Conservation (phyloP, 2,888 invertebrate species). For the Calephelis perditalis region DNA sequence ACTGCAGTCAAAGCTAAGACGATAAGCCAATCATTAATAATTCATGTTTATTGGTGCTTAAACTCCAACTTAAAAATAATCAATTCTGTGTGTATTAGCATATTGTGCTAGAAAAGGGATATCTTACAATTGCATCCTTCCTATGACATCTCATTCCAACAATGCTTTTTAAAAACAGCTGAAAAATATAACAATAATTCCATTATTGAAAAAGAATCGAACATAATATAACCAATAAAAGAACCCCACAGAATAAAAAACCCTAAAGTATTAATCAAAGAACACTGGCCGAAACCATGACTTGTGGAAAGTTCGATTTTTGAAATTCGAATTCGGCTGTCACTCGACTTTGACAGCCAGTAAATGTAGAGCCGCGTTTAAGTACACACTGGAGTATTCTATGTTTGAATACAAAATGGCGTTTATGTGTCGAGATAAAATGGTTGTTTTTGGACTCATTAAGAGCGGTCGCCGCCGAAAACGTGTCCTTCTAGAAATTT, state of each 20-base stretch:
- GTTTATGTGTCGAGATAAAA: slow-evolving; percentile 28
- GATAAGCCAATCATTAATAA: no score
- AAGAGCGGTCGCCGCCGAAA: slow-evolving; percentile 40
- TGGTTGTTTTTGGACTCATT: slow-evolving; percentile 45
- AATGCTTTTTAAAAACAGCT: slow-evolving; percentile 18
- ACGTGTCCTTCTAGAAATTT: slow-evolving; percentile 57
- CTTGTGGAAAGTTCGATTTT: slow-evolving; percentile 59
- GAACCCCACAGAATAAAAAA: slow-evolving; percentile 34
- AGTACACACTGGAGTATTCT: not conserved
- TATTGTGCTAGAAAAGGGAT: not conserved
- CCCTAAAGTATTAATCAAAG: slow-evolving; percentile 62
- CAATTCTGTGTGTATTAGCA: no score
- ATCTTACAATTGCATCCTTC: not conserved
- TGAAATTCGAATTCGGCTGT: slow-evolving; percentile 58
- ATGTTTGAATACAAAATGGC: not conserved
- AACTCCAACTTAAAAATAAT: no score
- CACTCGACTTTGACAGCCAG: slow-evolving; percentile 42
- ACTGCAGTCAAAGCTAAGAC: no score
- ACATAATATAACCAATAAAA: slow-evolving; percentile 31
- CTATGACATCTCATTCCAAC: slow-evolving; percentile 2
- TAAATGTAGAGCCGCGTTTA: slow-evolving; percentile 31
- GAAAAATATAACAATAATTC: slow-evolving; percentile 20
- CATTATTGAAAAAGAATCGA: slow-evolving; percentile 6
- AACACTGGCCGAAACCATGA: slow-evolving; percentile 60
- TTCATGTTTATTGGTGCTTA: no score